Conservation (phyloP, 1,140 invertebrate genomes). For the Neotoxoptera formosana region DNA sequence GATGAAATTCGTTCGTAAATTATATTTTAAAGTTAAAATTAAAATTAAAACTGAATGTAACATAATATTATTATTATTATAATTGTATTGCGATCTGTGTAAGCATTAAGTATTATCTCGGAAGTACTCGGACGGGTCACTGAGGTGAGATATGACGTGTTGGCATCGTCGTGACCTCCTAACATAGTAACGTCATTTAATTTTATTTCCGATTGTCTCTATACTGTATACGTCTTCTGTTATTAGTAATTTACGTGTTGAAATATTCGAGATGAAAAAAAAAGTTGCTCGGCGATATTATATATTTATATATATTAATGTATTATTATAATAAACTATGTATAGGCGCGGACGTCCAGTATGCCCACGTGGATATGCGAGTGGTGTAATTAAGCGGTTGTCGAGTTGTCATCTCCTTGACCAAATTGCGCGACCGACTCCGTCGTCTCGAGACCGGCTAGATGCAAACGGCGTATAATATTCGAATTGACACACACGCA, state of each 20-base stretch:
- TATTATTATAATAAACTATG: not conserved
- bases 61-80: not conserved
- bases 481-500: not conserved
- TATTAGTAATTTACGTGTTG: not conserved
- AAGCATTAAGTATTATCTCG: not conserved
- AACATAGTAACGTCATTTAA: not conserved
- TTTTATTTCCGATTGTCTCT: slow-evolving; percentile 7
- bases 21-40: not conserved
- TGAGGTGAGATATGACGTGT: not conserved
- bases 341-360: slow-evolving; percentile 25
- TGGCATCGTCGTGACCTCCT: not conserved
- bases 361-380: slow-evolving; percentile 29
- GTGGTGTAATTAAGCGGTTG: slow-evolving; percentile 40
- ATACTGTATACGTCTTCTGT: not conserved
- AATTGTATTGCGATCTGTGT: not conserved
- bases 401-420: slow-evolving; percentile 38
- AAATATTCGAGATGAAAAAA: not conserved
- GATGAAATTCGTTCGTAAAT: not conserved
- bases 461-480: slow-evolving; percentile 24
- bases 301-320: slow-evolving; percentile 14
- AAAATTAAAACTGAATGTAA: not conserved
- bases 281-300: not conserved
- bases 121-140: not conserved
- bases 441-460: not conserved
- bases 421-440: slow-evolving; percentile 4